Percentiles rank a stretch among this genome's conserved stretches.
phyloP scores from a whole-genome alignment of 1,140 invertebrate genomes.

The Orussus abietinus region DNA sequence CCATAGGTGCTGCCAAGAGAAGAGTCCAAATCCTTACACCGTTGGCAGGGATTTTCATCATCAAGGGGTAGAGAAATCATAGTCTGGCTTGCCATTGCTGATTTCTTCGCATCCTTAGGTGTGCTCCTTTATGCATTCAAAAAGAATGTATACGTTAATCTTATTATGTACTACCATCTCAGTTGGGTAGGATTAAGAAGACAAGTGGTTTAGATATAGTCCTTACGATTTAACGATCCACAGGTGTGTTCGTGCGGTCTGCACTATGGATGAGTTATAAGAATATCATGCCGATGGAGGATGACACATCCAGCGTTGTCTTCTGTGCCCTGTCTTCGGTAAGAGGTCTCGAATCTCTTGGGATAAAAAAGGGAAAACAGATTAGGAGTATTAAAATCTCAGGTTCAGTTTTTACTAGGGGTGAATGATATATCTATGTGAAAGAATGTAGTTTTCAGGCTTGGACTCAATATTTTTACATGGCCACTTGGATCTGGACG shows the following conservation, averaged over 20 bases:
- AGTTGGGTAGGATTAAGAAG: too few species aligned
- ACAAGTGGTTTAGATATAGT: too few species aligned
- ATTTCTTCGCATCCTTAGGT: constrained; percentile 73
- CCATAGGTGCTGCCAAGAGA: constrained; percentile 55
- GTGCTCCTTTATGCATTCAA: constrained; percentile 28
- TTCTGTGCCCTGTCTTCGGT: constrained; percentile 73
- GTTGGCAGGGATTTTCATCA: constrained; percentile 57
- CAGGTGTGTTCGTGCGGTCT: constrained; percentile 71
- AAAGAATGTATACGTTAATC: too few species aligned
- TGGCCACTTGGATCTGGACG: constrained; percentile 80
- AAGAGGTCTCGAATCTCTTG: too few species aligned
- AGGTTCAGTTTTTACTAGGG: background rate
- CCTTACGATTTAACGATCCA: too few species aligned
- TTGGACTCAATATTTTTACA: constrained; percentile 82
- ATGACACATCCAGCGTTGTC: constrained; percentile 62
- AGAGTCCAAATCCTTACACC: constrained; percentile 37
- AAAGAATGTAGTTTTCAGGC: constrained; percentile 57
- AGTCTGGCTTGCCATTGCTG: constrained; percentile 72
- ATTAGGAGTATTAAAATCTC: constrained; percentile 9
- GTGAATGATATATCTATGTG: background rate
- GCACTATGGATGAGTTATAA: constrained; percentile 66
- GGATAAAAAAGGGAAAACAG: background rate
- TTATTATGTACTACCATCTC: too few species aligned
- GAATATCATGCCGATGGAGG: constrained; percentile 61
- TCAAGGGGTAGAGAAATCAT: constrained; percentile 67